Conservation (phyloP, 2,888 invertebrate species). For the Pseudolycoriella hygida region DNA sequence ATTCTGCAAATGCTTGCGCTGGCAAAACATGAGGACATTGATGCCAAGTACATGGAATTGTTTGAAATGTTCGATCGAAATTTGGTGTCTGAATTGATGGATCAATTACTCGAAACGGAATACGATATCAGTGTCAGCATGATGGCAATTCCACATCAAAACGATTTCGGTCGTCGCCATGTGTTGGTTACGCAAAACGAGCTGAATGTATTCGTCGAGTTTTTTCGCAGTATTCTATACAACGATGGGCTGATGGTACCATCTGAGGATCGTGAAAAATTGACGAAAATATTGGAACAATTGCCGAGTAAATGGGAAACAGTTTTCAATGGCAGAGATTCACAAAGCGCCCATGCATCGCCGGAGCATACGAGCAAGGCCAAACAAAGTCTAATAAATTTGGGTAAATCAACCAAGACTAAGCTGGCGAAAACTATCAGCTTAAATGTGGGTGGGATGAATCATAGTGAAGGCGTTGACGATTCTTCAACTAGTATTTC, state of each 20-base stretch:
- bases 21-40: conserved; percentile 65
- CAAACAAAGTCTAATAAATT: conserved; percentile 21
- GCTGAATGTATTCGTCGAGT: conserved; percentile 39
- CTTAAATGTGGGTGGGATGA: conserved; percentile 14
- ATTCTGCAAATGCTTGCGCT: conserved; percentile 83
- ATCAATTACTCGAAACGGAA: conserved; percentile 38
- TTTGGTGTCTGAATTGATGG: conserved; percentile 60
- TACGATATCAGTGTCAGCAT: conserved; percentile 21
- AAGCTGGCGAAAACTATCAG: conserved; percentile 26
- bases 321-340: conserved; percentile 13
- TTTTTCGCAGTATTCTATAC: conserved; percentile 31
- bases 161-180: conserved; percentile 42
- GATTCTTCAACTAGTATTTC: conserved; percentile 16
- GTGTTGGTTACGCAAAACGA: conserved; percentile 50
- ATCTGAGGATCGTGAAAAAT: conserved; percentile 28
- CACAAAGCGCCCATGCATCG: neutral
- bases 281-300: conserved; percentile 30
- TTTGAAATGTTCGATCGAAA: conserved; percentile 66
- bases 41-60: conserved; percentile 52
- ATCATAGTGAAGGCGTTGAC: conserved; percentile 4
- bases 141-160: conserved; percentile 24
- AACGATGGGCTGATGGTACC: conserved; percentile 21
- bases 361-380: conserved; percentile 13
- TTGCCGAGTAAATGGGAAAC: conserved; percentile 23
- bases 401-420: conserved; percentile 26